Percentiles rank a stretch among this genome's conserved stretches.
phyloP scores from a whole-genome alignment of 2,113 vertebrate species.

The Bubo scandiacus region DNA sequence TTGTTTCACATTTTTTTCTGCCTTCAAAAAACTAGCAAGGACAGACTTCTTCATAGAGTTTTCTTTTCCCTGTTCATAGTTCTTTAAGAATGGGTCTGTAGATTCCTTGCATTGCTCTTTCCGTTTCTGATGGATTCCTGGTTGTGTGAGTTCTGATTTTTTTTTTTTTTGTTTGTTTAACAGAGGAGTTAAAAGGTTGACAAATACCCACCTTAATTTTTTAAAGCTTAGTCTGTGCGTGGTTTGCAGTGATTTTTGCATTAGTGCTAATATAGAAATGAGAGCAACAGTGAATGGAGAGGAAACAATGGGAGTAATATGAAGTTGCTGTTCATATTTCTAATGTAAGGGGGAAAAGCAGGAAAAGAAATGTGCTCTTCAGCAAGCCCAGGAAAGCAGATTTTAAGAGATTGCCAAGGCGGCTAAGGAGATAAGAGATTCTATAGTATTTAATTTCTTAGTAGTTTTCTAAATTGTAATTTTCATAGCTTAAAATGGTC shows the following conservation, averaged over 20 bases:
- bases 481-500: neutral
- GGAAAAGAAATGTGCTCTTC: neutral
- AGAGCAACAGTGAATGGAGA: fast-evolving
- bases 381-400: neutral
- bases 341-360: neutral
- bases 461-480: neutral
- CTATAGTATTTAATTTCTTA: neutral
- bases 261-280: neutral
- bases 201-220: neutral
- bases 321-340: neutral
- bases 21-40: neutral
- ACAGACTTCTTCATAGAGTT: neutral
- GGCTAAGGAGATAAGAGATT: neutral
- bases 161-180: neutral
- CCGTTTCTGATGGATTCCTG: neutral
- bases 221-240: neutral
- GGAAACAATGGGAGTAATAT: neutral
- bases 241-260: neutral
- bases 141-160: neutral
- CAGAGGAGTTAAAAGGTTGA: neutral
- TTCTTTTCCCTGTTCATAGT: neutral
- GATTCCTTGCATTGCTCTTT: neutral
- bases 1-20: neutral
- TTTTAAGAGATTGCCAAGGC: neutral
- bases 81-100: neutral